phyloP scores from a whole-genome alignment of 2,113 vertebrate species.

The Coptodon bakossiorum region DNA sequence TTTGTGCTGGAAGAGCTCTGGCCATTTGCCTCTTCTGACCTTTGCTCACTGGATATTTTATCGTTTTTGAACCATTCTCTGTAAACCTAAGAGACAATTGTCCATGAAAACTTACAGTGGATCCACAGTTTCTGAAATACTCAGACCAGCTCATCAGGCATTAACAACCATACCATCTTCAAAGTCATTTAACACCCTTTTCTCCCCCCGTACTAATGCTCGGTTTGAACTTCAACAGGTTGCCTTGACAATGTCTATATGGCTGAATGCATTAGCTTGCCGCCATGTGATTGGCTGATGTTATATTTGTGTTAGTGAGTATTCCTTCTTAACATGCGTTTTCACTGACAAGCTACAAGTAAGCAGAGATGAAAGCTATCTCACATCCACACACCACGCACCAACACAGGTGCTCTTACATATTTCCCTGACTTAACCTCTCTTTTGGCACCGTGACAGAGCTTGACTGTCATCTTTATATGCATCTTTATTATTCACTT shows the following conservation, averaged over 20 bases:
- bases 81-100: not conserved
- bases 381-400: not conserved
- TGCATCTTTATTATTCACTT: not conserved
- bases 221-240: not conserved
- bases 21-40: not conserved
- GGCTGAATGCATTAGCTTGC: not conserved
- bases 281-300: not conserved
- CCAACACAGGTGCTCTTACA: not conserved
- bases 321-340: not conserved
- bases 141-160: not conserved
- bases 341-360: not conserved
- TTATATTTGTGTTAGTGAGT: not conserved
- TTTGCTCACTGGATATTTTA: not conserved
- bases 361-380: not conserved
- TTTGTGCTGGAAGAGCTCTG: not conserved
- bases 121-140: not conserved
- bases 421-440: not conserved
- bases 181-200: not conserved
- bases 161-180: not conserved
- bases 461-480: not conserved
- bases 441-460: not conserved
- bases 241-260: not conserved
- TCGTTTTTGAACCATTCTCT: not conserved
- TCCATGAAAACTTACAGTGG: not conserved
- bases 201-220: not conserved